Percentiles rank a stretch among this genome's conserved stretches.
Conservation (phyloP, 2,797 vertebrate genomes). For the Phalanger gymnotis region DNA sequence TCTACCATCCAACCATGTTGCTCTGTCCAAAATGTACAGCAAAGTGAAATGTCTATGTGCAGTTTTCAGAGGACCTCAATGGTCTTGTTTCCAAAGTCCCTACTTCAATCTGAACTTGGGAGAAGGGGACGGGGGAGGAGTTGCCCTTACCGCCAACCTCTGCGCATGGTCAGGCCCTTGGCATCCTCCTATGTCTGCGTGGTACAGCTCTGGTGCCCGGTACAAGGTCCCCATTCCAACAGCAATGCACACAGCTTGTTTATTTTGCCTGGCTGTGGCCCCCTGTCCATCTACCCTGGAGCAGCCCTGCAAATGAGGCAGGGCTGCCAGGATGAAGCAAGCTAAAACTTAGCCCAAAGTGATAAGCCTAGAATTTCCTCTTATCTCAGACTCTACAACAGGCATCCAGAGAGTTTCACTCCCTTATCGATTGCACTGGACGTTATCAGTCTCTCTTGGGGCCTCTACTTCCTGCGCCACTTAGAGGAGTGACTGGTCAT, state of each 20-base stretch:
- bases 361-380: slow-evolving; percentile 84
- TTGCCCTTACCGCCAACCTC: slow-evolving; percentile 87
- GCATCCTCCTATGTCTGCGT: slow-evolving; percentile 86
- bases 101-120: slow-evolving; percentile 48
- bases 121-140: not conserved
- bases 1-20: not conserved
- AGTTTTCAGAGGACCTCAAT: not conserved
- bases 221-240: slow-evolving; percentile 85
- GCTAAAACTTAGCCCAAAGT: slow-evolving; percentile 72
- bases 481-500: slow-evolving; percentile 83
- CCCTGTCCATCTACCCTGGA: slow-evolving; percentile 54
- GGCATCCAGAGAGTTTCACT: slow-evolving; percentile 82
- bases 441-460: slow-evolving; percentile 73
- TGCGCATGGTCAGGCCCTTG: slow-evolving; percentile 86
- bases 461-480: slow-evolving; percentile 87
- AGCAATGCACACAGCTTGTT: slow-evolving; percentile 48
- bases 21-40: not conserved
- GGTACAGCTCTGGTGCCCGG: slow-evolving; percentile 78
- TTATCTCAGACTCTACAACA: slow-evolving; percentile 84
- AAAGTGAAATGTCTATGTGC: not conserved
- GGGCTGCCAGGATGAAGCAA: slow-evolving; percentile 67
- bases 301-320: slow-evolving; percentile 74
- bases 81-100: slow-evolving; percentile 15
- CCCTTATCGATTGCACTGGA: slow-evolving; percentile 81
- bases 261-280: slow-evolving; percentile 46